A percentile compares a stretch with the other conserved stretches of the same genome.
These are phyloP conservation scores for Falco concolor DNA, from an alignment of 2,797 vertebrate genomes.

Conservation along the genomic window DNA sequence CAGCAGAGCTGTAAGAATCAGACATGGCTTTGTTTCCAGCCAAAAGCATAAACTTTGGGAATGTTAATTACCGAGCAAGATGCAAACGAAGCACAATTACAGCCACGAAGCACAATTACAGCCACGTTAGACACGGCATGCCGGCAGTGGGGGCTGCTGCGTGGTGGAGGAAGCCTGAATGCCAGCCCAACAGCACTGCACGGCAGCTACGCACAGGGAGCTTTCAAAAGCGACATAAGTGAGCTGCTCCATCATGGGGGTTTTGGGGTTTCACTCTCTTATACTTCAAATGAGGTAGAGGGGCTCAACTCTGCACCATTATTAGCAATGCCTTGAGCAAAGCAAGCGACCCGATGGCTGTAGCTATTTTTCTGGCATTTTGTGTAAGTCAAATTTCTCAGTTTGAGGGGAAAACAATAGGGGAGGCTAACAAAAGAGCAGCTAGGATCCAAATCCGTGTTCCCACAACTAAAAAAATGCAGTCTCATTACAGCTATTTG, in stretches of 20 bases:
- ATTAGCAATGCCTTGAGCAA: background rate
- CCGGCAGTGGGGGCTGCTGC: rapidly evolving
- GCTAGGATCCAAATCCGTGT: background rate
- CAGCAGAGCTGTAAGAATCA: background rate
- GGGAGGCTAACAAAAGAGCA: background rate
- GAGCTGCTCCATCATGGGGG: rapidly evolving
- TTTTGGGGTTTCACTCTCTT: background rate
- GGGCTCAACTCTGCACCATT: background rate
- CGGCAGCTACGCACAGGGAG: background rate
- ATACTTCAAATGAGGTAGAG: background rate
- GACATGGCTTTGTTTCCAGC: background rate
- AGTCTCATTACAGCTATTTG: background rate
- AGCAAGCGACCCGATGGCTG: rapidly evolving
- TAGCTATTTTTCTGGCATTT: background rate
- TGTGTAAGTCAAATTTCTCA: background rate
- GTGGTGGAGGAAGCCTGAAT: background rate
- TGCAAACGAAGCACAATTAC: background rate
- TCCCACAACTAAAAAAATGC: background rate
- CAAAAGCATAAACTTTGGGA: background rate
- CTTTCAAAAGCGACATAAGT: rapidly evolving
- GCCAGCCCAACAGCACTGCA: background rate
- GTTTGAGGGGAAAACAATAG: background rate
- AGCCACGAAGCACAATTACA: background rate
- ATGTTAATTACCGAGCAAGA: background rate
- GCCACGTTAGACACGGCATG: background rate